Conservation (phyloP, 2,888 invertebrate species). For the Ornithoptera alexandrae region DNA sequence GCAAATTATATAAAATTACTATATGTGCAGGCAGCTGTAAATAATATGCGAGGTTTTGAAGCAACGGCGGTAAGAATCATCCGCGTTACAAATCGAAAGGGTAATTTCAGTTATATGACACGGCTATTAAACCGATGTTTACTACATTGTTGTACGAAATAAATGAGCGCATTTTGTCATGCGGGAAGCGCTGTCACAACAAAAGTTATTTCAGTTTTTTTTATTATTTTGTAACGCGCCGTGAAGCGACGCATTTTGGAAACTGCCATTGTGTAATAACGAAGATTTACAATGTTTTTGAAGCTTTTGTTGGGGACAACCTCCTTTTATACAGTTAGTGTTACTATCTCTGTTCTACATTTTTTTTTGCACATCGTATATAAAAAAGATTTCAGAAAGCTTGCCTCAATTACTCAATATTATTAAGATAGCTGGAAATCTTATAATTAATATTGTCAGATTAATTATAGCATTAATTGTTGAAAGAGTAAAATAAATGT, state of each 20-base stretch:
- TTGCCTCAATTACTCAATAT: too few relatives aligned
- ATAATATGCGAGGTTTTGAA: constrained; percentile 1
- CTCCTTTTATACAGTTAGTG: constrained; percentile 3
- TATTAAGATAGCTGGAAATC: too few relatives aligned
- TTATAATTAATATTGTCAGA: too few relatives aligned
- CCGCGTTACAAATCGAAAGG: constrained; percentile 53
- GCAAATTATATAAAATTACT: not conserved
- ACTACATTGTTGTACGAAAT: constrained; percentile 73
- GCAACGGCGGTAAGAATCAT: constrained; percentile 38
- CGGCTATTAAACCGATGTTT: constrained; percentile 70
- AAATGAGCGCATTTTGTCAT: constrained; percentile 73
- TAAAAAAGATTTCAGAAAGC: not conserved
- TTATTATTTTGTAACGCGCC: constrained; percentile 71
- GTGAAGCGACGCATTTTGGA: constrained; percentile 68
- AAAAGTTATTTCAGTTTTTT: constrained; percentile 72
- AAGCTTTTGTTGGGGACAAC: constrained; percentile 14
- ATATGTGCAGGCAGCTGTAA: constrained; percentile 21
- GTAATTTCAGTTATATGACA: constrained; percentile 64
- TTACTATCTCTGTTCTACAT: not conserved
- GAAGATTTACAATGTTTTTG: constrained; percentile 51
- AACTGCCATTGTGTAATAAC: constrained; percentile 60
- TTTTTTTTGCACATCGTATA: not conserved
- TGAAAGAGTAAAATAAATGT: too few relatives aligned
- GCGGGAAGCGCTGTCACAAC: constrained; percentile 76
- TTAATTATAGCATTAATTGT: too few relatives aligned